Evolutionary conservation across 2,888 invertebrate genomes (phyloP).

Genomic region (Cephus spinipes): DNA sequence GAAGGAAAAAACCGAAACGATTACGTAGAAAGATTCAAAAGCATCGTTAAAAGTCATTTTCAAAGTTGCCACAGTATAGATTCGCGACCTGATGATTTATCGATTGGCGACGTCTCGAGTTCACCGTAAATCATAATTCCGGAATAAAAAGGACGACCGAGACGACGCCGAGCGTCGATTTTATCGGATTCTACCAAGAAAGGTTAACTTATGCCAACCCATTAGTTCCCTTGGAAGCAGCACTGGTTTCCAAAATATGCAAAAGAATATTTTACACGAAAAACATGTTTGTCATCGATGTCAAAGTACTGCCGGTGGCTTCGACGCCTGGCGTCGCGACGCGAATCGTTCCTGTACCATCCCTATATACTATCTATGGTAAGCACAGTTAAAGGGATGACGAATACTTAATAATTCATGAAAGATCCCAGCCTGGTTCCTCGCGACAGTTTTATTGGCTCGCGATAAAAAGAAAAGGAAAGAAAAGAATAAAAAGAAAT

Average conservation of each 20-base stretch:
- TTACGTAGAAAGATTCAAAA: neutral
- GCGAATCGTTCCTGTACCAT: neutral
- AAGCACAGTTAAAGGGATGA: neutral
- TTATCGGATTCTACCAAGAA: neutral
- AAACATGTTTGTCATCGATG: neutral
- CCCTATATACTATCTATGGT: neutral
- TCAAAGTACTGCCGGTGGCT: neutral
- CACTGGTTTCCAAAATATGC: neutral
- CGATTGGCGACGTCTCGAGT: neutral
- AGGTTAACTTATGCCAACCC: neutral
- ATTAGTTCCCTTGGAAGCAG: neutral
- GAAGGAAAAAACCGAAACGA: neutral
- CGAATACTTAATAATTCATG: neutral
- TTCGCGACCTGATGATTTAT: neutral
- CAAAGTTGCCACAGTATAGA: neutral
- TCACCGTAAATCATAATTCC: neutral
- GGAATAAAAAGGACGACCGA: neutral
- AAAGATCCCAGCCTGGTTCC: neutral
- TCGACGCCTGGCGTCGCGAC: neutral
- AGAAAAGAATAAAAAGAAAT: neutral
- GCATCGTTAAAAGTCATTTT: neutral
- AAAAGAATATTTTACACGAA: neutral
- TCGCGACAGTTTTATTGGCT: conserved; percentile 5
- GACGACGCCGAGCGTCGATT: neutral
- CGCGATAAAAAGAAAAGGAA: conserved; percentile 6